Percentiles rank a stretch among this genome's conserved stretches.
Evolutionary conservation across 2,888 invertebrate species (phyloP).

Genomic region (Cyclophora punctaria): DNA sequence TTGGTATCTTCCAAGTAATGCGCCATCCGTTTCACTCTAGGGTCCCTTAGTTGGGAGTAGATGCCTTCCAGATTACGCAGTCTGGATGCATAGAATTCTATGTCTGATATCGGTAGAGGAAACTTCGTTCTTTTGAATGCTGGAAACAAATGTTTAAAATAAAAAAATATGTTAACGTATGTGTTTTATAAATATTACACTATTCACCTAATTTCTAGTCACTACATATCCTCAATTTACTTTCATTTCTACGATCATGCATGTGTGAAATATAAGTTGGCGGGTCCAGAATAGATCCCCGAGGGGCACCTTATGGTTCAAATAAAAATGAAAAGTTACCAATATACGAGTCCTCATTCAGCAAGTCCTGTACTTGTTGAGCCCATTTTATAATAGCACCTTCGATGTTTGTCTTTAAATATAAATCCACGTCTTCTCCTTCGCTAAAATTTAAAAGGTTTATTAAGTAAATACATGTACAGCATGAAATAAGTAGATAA

Average conservation of each 20-base stretch:
- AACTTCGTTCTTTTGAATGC: slow-evolving; percentile 80
- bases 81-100: slow-evolving; percentile 87
- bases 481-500: neutral
- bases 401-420: slow-evolving; percentile 88
- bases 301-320: too few species aligned
- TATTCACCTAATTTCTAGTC: too few species aligned
- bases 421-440: slow-evolving; percentile 77
- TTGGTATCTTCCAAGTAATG: slow-evolving; percentile 83
- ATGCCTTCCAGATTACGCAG: slow-evolving; percentile 89
- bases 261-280: too few species aligned
- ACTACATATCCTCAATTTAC: too few species aligned
- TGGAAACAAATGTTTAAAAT: slow-evolving; percentile 7
- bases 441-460: slow-evolving; percentile 41
- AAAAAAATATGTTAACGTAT: neutral
- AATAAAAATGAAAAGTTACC: slow-evolving; percentile 26
- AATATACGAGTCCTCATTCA: slow-evolving; percentile 83
- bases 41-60: slow-evolving; percentile 89
- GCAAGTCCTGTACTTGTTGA: slow-evolving; percentile 83
- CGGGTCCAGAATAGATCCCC: too few species aligned
- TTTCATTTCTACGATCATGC: too few species aligned
- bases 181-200: too few species aligned
- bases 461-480: neutral
- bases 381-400: slow-evolving; percentile 92
- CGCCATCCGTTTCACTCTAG: slow-evolving; percentile 88
- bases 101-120: slow-evolving; percentile 82